Conservation (phyloP, 1,140 invertebrate species). For the Paramacrobiotus metropolitanus region DNA sequence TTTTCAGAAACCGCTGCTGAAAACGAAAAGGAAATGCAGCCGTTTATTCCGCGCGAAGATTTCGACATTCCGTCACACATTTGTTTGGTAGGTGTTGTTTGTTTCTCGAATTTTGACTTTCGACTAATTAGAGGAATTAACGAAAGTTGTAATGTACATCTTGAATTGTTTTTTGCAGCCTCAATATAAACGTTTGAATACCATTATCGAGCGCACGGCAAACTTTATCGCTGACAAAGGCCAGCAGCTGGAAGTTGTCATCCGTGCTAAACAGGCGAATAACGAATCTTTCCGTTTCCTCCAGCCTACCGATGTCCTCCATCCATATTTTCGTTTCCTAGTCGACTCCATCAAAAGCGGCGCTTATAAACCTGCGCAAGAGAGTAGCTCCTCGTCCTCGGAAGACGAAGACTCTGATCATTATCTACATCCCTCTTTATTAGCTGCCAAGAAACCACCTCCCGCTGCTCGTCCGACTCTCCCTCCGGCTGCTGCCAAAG, state of each 20-base stretch:
- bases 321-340: slow-evolving; percentile 72
- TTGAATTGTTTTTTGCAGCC: no score
- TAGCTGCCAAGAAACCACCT: slow-evolving; percentile 13
- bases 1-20: neutral
- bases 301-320: slow-evolving; percentile 51
- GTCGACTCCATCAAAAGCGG: slow-evolving; percentile 53
- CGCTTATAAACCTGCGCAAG: slow-evolving; percentile 32
- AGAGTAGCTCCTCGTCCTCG: slow-evolving; percentile 1
- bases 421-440: slow-evolving; percentile 54
- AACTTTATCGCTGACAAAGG: slow-evolving; percentile 76
- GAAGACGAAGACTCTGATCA: slow-evolving; percentile 29
- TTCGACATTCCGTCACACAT: neutral
- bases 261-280: slow-evolving; percentile 82
- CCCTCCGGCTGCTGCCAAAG: neutral
- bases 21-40: neutral
- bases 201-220: slow-evolving; percentile 88
- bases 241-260: slow-evolving; percentile 87
- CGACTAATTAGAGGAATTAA: neutral
- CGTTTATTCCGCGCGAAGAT: neutral
- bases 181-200: slow-evolving; percentile 65
- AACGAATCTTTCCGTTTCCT: slow-evolving; percentile 85
- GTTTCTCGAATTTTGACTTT: neutral
- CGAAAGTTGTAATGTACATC: neutral
- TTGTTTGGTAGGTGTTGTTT: neutral
- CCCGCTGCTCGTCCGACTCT: neutral